phyloP scores from a whole-genome alignment of 92 coral and sea anemone species.

The Bergia puertoricense region DNA sequence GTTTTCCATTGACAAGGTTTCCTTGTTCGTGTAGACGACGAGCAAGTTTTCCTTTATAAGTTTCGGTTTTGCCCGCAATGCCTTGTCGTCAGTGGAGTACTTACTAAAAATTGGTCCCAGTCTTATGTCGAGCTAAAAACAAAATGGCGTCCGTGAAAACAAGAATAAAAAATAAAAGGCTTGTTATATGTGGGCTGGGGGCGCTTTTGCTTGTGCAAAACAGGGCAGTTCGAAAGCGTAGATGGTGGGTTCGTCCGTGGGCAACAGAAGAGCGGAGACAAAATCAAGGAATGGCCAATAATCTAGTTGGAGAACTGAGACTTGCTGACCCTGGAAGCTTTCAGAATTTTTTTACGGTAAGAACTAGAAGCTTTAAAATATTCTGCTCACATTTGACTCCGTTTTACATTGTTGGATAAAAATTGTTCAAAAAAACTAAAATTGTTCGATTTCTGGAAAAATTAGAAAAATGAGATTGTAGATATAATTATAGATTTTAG shows the following conservation, averaged over 20 bases:
- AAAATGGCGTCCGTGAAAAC: slow-evolving; percentile 34
- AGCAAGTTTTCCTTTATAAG: not conserved
- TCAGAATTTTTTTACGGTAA: slow-evolving; percentile 60
- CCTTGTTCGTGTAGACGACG: slow-evolving; percentile 1
- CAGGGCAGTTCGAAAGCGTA: slow-evolving; percentile 42
- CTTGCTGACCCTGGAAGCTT: slow-evolving; percentile 46
- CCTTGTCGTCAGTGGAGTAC: slow-evolving; percentile 15
- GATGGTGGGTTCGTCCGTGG: slow-evolving; percentile 65
- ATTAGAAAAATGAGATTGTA: not conserved
- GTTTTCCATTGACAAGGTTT: not conserved
- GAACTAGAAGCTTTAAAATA: slow-evolving; percentile 31
- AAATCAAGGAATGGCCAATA: slow-evolving; percentile 54
- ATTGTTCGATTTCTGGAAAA: slow-evolving; percentile 17
- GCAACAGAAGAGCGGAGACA: slow-evolving; percentile 45
- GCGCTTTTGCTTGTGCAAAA: slow-evolving; percentile 47
- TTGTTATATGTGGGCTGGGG: slow-evolving; percentile 31
- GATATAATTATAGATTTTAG: slow-evolving; percentile 14
- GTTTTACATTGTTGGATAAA: slow-evolving; percentile 32
- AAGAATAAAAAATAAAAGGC: slow-evolving; percentile 33
- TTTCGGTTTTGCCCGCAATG: slow-evolving; percentile 8
- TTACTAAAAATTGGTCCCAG: slow-evolving; percentile 9
- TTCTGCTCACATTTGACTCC: slow-evolving; percentile 34
- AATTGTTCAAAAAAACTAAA: slow-evolving; percentile 27
- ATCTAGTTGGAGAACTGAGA: slow-evolving; percentile 50
- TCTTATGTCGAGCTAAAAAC: slow-evolving; percentile 20